Base-by-base conservation (phyloP, 2,797 vertebrate species). In the Etheostoma perlongum region DNA sequence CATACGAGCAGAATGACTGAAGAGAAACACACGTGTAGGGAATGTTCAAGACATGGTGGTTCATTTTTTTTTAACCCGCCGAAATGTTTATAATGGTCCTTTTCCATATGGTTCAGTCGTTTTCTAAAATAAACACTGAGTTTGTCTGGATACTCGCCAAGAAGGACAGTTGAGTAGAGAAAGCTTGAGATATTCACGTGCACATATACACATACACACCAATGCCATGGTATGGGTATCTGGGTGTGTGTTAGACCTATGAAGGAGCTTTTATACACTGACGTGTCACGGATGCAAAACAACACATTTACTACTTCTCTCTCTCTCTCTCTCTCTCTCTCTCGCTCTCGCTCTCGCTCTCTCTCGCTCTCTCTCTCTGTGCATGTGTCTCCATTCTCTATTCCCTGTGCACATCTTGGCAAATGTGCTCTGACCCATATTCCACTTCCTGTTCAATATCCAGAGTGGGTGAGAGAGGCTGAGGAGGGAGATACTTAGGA, bases 371-470 rank as follows among this genome's bases (percentile, higher is more conserved):
- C 27, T 27, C 27, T 27, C 4, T 27, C 27, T 19, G 5, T 23
- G 57, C 14, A 54, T 30, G 68, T 16, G 4, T 48, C 72, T 78
- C 42, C 42, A 57, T 66, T 65, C 62, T 75, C 7, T 2, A 6
- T 40, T 85, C 48, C 67, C 52, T 30, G 58, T 63, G 40, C 67
- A 68, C 60, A 21, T 76, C 66, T 78, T 44, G 30, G 77, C 78
- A 76, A 82, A 81, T 88, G 81, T 61, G 78, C 86, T 82, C 72
- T 93, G 92, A 92, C 90, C 92, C 89, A 93, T 76, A 91, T 91
- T 65, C 81, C 68, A 79, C 81, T 90, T 92, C 89, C 89, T 91
- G 85, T 87, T 90, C 85, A 69, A 88, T 30, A 83, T 62, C 25
- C 48, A 27, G 72, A 54, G 70, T 18, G 53, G 47, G 55, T 55